These are phyloP conservation scores for Coranthus polyacanthus DNA, from an alignment of 2,797 vertebrate species.

Conservation along the genomic window DNA sequence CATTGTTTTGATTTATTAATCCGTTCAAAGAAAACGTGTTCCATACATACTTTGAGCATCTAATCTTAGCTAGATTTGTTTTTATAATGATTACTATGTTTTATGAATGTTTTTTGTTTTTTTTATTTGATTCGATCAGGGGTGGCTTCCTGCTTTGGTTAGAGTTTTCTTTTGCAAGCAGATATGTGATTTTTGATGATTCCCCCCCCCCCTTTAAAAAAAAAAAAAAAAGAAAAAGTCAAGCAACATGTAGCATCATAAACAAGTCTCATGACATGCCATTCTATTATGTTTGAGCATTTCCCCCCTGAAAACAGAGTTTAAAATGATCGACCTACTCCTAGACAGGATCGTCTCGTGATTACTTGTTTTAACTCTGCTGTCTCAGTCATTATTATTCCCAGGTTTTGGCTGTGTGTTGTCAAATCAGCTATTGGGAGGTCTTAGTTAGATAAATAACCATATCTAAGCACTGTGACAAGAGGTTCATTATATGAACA, in stretches of 20 bases:
- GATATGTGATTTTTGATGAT: conserved; percentile 53
- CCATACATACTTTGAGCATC: conserved; percentile 45
- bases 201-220: conserved; percentile 54
- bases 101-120: conserved; percentile 58
- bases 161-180: conserved; percentile 50
- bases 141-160: conserved; percentile 48
- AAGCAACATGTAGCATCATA: conserved; percentile 83
- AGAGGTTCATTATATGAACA: conserved; percentile 73
- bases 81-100: conserved; percentile 48
- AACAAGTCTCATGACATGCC: conserved; percentile 45
- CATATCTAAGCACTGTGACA: conserved; percentile 86
- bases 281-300: conserved; percentile 52
- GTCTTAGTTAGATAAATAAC: conserved; percentile 75
- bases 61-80: conserved; percentile 44
- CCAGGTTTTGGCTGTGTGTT: conserved; percentile 43
- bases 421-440: conserved; percentile 71
- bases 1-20: conserved; percentile 59
- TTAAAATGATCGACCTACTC: conserved; percentile 29
- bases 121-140: conserved; percentile 42
- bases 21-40: conserved; percentile 47
- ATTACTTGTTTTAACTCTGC: conserved; percentile 52
- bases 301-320: conserved; percentile 35
- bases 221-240: no score
- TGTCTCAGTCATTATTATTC: conserved; percentile 47
- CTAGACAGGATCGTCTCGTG: conserved; percentile 33